Evolutionary conservation across 1,140 invertebrate species (phyloP), one percentile per base, ranked within the genome.

Genomic region (Rhyzopertha dominica): DNA sequence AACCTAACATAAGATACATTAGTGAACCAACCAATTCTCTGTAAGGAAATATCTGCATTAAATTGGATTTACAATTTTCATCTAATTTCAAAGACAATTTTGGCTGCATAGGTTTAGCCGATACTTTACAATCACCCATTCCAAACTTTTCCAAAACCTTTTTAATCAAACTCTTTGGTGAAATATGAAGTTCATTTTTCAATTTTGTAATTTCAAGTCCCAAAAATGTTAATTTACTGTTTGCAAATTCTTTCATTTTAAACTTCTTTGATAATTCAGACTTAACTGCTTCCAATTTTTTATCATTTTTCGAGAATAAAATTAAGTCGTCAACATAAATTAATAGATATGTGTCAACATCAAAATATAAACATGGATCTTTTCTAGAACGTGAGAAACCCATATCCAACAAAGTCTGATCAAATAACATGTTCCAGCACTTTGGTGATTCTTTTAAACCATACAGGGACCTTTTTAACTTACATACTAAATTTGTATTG

Each of bases 371-470:
- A 59, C 59, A 65, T 13, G 45, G 52, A 34, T 65, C 61, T 22
- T 46, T 31, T 14, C 31, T 43, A 5, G 41, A 45, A 18, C 18
- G 20, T 25, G 45, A 17, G 36, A 55, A 49, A 12, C 53, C 48
- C 17, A 60, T 41, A 20, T 44, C 36, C 31, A 48, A 39, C 22
- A 67, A 47, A 18, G 26, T 35, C 34, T 45, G 16, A 38, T 61
- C 45, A n/a, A 63, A 26, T 43, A 48, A 56, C 7, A 34, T 10
- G 44, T 62, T 58, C 62, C 58, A 63, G 30, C 47, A 38, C 40
- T 46, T 48, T 17, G 56, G 43, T 2, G 61, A 52, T 38, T 65
- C 61, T 32, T 66, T 63, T 3, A 69, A 39, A 2, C 64, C 64
- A 51, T 69, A 68, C 12, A 67, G 43, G 2, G 63, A 40, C 29